Evolutionary conservation across 2,888 invertebrate species (phyloP).

Genomic region (Drosophila eohydei): DNA sequence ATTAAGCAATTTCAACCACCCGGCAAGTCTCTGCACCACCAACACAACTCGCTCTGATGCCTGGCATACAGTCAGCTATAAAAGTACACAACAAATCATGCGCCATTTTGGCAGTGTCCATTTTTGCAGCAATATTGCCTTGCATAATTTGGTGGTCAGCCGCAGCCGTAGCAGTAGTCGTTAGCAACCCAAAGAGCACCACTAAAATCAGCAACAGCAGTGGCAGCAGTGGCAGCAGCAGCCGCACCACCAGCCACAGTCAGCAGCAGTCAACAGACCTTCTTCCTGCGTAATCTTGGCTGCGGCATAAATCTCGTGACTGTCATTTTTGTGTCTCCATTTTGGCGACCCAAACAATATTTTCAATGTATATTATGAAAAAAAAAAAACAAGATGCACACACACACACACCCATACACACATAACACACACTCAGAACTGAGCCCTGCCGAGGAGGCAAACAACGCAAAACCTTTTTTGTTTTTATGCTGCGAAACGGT

Average conservation of each 20-base stretch:
- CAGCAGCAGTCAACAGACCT: constrained; percentile 18
- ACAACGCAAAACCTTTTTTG: constrained; percentile 48
- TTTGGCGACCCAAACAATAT: constrained; percentile 82
- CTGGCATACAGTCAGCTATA: constrained; percentile 47
- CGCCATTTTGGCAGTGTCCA: constrained; percentile 74
- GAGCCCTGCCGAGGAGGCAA: constrained; percentile 25
- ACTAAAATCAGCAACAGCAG: constrained; percentile 7
- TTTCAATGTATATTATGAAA: constrained; percentile 79
- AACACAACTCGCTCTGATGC: neutral
- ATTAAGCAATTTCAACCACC: constrained; percentile 69
- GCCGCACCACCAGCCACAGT: constrained; percentile 9
- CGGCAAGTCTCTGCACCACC: neutral
- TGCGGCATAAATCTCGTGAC: constrained; percentile 81
- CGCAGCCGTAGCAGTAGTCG: constrained; percentile 50
- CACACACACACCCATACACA: constrained; percentile 27
- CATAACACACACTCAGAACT: constrained; percentile 7
- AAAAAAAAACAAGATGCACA: constrained; percentile 58
- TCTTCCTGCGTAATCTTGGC: constrained; percentile 77
- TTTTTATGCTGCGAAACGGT: constrained; percentile 66
- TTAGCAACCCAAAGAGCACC: constrained; percentile 44
- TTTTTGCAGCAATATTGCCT: constrained; percentile 57
- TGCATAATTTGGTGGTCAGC: constrained; percentile 72
- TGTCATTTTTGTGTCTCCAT: constrained; percentile 84
- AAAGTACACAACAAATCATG: constrained; percentile 78
- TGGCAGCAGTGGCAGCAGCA: constrained; percentile 7